These are phyloP conservation scores for Ptychobarbus kaznakovi DNA, from an alignment of 2,797 vertebrate genomes.

Conservation along the genomic window DNA sequence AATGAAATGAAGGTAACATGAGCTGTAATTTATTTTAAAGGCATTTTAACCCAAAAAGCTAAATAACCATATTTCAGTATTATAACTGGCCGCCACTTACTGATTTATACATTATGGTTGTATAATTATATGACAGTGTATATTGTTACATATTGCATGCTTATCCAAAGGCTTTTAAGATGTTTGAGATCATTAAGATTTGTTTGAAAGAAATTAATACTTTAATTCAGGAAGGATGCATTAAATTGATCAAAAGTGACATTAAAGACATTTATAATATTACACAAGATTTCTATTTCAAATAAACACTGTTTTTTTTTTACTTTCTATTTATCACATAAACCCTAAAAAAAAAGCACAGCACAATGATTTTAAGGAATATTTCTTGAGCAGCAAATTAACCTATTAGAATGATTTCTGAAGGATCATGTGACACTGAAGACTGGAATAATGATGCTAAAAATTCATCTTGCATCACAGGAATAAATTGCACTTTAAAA, in stretches of 20 bases:
- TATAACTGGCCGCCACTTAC: neutral
- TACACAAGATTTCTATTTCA: neutral
- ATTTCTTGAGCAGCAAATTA: neutral
- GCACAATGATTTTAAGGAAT: neutral
- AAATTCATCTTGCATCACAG: neutral
- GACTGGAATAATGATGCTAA: neutral
- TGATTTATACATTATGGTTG: neutral
- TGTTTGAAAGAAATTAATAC: neutral
- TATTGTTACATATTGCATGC: neutral
- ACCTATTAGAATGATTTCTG: neutral
- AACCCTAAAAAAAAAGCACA: neutral
- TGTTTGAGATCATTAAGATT: neutral
- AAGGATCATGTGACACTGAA: neutral
- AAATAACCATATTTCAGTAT: neutral
- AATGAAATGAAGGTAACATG: neutral
- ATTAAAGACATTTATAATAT: neutral
- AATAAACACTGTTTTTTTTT: neutral
- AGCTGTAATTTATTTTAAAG: neutral
- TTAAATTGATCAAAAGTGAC: neutral
- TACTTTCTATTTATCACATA: neutral
- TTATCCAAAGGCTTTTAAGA: neutral
- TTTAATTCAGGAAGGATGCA: neutral
- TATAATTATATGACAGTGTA: neutral
- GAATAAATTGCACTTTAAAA: neutral
- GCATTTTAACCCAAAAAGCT: neutral